Evolutionary conservation across 2,888 invertebrate species (phyloP), one percentile per base, ranked within the genome.

Genomic region (Coenonympha glycerion): DNA sequence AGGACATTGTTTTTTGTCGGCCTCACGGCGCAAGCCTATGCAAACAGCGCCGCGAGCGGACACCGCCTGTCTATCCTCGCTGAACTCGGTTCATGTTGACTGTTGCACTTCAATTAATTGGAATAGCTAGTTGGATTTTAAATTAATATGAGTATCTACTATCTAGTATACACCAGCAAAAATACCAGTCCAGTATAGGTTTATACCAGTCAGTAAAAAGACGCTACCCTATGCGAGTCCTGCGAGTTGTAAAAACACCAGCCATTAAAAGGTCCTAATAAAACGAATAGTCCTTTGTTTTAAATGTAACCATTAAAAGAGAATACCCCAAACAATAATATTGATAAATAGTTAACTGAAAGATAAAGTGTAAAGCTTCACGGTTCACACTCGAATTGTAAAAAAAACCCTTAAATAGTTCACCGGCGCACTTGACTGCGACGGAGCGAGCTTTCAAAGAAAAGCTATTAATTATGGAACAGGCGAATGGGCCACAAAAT

Each of bases 381-480:
- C n/a, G 31, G 9, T 41, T 37, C 21, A 42, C 37, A 46, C 30
- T 52, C 21, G 8, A 24, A 34, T 40, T 26, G 44, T 42, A 47
- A 44, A 42, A 47, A 45, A 34, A 30, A 19, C 8, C 31, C 36
- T 13, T 11, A 15, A 33, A 49, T 21, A 11, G 46, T 37, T 47
- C 37, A 49, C 37, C 40, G 42, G 26, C 53, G 36, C 50, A 48
- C 46, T 53, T 31, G 28, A 56, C 31, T 30, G 28, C 46, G 50
- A 28, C 36, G 42, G 42, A 40, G 47, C 30, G 40, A 40, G 22
- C 42, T 47, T 76, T 73, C 73, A 67, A 59, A 66, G 72, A 74
- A 76, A 65, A 63, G 63, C 64, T 63, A 74, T 75, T 73, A 73
- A 75, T 74, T 61, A 64, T 65, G 73, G 73, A 60, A 73, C 65